These are phyloP conservation scores for Drosophila tsacasi DNA, from an alignment of 1,140 invertebrate species.

Conservation along the genomic window DNA sequence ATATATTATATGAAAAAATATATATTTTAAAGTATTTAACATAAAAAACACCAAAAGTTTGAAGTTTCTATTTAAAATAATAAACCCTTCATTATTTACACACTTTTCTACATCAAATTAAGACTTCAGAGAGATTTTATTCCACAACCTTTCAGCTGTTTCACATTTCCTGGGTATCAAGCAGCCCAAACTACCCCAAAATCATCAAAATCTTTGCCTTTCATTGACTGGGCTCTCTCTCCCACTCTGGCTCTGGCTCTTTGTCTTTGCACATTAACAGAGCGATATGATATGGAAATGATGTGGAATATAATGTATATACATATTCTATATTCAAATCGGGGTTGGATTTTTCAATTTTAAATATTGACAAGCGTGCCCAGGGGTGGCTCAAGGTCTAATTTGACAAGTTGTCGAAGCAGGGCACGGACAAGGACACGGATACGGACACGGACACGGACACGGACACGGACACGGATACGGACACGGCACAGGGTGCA, in stretches of 20 bases:
- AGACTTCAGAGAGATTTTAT: rapidly evolving
- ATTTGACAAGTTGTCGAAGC: slow-evolving; percentile 82
- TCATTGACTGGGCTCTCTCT: slow-evolving; percentile 70
- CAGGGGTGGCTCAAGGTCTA: slow-evolving; percentile 57
- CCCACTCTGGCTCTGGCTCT: slow-evolving; percentile 28
- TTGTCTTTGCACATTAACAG: slow-evolving; percentile 66
- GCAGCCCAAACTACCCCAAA: neutral
- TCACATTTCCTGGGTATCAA: neutral
- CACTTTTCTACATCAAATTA: neutral
- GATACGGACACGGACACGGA: slow-evolving; percentile 22
- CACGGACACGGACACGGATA: neutral
- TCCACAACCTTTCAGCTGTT: neutral
- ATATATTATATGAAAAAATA: no score
- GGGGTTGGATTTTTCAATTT: slow-evolving; percentile 77
- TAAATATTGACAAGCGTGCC: slow-evolving; percentile 75
- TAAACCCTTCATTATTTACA: neutral
- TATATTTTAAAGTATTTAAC: neutral
- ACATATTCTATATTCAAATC: neutral
- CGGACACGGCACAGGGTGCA: slow-evolving; percentile 40
- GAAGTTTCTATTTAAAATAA: neutral
- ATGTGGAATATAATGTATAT: slow-evolving; percentile 55
- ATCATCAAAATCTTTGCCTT: slow-evolving; percentile 28
- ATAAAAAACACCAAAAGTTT: neutral
- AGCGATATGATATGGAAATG: slow-evolving; percentile 78
- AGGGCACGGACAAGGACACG: slow-evolving; percentile 32